phyloP scores from a whole-genome alignment of 2,797 vertebrate genomes.

The Zalophus californianus region DNA sequence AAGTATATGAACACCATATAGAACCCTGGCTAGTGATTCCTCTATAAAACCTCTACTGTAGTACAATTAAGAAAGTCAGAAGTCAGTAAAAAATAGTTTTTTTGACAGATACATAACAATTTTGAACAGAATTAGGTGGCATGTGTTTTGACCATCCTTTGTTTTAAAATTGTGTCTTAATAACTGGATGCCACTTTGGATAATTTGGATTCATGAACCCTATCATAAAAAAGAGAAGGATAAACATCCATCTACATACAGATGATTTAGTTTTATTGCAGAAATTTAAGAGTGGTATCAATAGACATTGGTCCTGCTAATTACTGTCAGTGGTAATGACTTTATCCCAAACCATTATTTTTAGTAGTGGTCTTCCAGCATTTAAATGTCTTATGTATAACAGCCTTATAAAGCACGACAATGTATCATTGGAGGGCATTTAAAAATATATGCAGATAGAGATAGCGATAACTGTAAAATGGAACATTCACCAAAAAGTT shows the following conservation, averaged over 20 bases:
- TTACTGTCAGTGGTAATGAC: neutral
- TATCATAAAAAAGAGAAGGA: neutral
- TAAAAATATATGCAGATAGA: neutral
- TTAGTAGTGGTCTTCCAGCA: conserved; percentile 3
- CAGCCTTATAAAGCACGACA: neutral
- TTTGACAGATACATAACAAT: neutral
- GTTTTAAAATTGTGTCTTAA: neutral
- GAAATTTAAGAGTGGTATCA: conserved; percentile 21
- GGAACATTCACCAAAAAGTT: neutral
- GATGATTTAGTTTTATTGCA: conserved; percentile 3
- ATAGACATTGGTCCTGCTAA: neutral
- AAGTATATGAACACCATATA: neutral
- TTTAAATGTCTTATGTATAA: conserved; percentile 21
- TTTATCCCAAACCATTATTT: conserved; percentile 49
- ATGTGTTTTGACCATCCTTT: neutral
- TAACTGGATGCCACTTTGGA: neutral
- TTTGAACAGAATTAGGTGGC: neutral
- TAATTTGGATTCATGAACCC: conserved; percentile 1
- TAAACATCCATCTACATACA: neutral
- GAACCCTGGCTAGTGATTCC: neutral
- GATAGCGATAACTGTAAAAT: neutral
- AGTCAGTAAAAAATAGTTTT: neutral
- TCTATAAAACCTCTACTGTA: neutral
- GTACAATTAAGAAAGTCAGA: neutral
- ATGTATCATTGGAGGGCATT: neutral